Base-by-base conservation (phyloP, 2,113 vertebrate genomes). In the Cisticola juncidis region DNA sequence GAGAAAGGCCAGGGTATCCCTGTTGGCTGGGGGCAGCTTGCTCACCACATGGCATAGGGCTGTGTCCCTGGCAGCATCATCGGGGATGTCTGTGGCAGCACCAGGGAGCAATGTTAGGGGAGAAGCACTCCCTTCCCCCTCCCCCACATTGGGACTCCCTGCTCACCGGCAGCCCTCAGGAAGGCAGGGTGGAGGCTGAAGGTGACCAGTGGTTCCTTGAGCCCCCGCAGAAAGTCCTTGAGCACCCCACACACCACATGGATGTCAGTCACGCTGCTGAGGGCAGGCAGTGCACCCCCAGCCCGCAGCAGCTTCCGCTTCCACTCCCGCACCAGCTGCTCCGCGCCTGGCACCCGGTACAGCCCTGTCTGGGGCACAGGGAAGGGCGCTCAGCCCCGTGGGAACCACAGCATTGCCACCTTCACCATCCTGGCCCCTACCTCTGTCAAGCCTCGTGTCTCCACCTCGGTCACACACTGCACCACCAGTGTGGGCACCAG, bases 211-310 rank as follows among this genome's bases (percentile, higher is more conserved):
- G 99, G 99, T 60, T 99, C 99, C 69, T 96, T 97, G 38, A 99
- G 98, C 56, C 97, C 98, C 62, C 98, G 97, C 80, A 99, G 96
- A 56, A 99, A 99, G 78, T 99, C 99, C 78, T 99, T 99, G 81
- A 99, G 98, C 29, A 99, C 92, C 3, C 99, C 98, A 22, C 99
- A 99, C 19, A 99, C 95, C n/a, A 98, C 98, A 0, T 99, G 98
- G 91, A 99, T 93, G 53, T 99, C 98, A 0, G 97, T 76, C 45
- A 99, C 98, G 0, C 95, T 96, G 36, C 96, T 33, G 8, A 99
- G 98, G 62, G 74, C 12, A 0, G 96, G 81, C 12, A 98, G 92
- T 0, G 11, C 53, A 0, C 90, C 92, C 69, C 98, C 98, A 2
- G 97, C 96, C 31, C 35, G 94, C 68, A 98, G n/a, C 81, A 98